Base-by-base conservation (phyloP, 2,113 vertebrate species). In the Corydoras maculifer region DNA sequence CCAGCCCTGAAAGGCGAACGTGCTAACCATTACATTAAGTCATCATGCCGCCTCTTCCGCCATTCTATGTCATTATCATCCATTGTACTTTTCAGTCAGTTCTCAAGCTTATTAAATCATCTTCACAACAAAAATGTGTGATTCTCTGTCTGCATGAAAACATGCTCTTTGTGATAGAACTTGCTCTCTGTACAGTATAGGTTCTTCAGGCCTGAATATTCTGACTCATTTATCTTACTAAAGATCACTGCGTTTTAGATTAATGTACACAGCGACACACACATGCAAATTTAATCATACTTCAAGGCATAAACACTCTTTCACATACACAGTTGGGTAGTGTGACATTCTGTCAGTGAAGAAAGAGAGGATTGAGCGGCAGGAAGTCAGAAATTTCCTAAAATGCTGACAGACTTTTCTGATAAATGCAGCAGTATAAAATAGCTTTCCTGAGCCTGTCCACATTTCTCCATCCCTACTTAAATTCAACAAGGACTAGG, bases 351-450 rank as follows among this genome's bases (percentile, higher is more conserved):
- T 54, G 76, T 70, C 31, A 81, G 80, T 72, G 60, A n/a, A 59
- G 9, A 51, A 69, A 62, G 32, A 14, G 58, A n/a, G 54, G 50
- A 75, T 72, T 11, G 54, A 80, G 76, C 75, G 58, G 77, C 69
- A 80, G 83, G 81, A 83, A 81, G 74, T 75, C 58, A 79, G 18
- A 83, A 54, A 84, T 80, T 85, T 82, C 75, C 71, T 79, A 58
- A 53, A 73, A 59, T 78, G 50, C 72, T 82, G 73, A 51, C 79
- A 79, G 13, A 60, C 72, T 71, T 69, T 78, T 53, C 53, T 60
- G 58, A 81, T 69, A 51, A 29, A 70, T 68, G 72, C 50, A 10
- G 35, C 35, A 43, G 35, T 43, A 43, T 43, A 43, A 43, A 43
- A 43, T 43, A 43, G 18, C 18, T 25, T 43, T 43, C 7, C 35